phyloP scores from a whole-genome alignment of 2,888 invertebrate genomes.

The Balanococcus diminutus region DNA sequence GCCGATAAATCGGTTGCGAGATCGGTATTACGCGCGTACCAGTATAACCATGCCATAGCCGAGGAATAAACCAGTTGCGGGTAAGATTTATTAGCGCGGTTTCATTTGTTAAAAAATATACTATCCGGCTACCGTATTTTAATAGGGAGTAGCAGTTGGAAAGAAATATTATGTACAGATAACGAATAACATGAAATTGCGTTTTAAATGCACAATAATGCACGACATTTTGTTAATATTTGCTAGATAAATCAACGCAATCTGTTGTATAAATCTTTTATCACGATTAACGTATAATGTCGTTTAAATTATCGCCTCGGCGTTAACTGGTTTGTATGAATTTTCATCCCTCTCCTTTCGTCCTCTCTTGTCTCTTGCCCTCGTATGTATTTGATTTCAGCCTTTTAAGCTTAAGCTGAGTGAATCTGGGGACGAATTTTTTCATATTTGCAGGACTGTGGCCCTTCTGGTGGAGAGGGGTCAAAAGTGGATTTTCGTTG shows the following conservation, averaged over 20 bases:
- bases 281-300: conserved; percentile 49
- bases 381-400: no score
- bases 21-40: conserved; percentile 40
- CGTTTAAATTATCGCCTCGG: conserved; percentile 48
- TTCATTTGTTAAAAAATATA: conserved; percentile 38
- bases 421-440: no score
- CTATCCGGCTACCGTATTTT: conserved; percentile 45
- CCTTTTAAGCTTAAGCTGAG: no score
- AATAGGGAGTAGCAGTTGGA: conserved; percentile 52
- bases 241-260: conserved; percentile 52
- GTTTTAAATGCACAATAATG: conserved; percentile 53
- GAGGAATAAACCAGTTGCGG: conserved; percentile 42
- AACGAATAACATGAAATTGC: conserved; percentile 54
- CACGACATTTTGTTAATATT: conserved; percentile 55
- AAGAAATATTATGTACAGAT: conserved; percentile 53
- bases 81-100: conserved; percentile 52
- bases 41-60: no score
- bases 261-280: conserved; percentile 48
- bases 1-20: conserved; percentile 48
- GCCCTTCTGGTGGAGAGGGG: no score
- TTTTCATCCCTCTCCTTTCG: neutral
- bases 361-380: neutral
- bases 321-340: conserved; percentile 43
- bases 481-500: no score
- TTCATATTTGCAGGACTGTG: no score